These are phyloP conservation scores for Chunga burmeisteri DNA, from an alignment of 2,113 vertebrate genomes.

Conservation along the genomic window DNA sequence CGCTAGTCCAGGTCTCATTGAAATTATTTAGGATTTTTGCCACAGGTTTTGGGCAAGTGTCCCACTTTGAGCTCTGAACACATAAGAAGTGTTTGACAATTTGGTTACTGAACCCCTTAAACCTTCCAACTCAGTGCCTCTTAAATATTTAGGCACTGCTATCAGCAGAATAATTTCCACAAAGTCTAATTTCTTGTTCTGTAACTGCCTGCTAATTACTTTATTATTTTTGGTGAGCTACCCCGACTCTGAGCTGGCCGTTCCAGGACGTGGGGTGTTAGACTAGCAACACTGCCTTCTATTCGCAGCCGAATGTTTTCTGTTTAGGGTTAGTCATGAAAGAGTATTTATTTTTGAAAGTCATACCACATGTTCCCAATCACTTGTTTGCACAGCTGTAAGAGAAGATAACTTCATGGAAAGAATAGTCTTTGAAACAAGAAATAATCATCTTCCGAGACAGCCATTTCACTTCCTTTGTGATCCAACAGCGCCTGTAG, in stretches of 20 bases:
- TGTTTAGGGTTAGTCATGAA: not conserved
- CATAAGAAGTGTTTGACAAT: not conserved
- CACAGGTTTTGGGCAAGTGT: not conserved
- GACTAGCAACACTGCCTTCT: not conserved
- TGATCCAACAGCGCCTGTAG: not conserved
- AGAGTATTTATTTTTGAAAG: conserved; percentile 45
- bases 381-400: conserved; percentile 63
- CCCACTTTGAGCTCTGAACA: not conserved
- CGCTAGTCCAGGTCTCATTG: not conserved
- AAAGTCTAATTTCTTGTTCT: not conserved
- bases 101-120: not conserved
- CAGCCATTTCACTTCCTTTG: not conserved
- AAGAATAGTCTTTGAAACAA: conserved; percentile 14
- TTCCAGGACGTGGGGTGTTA: not conserved
- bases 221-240: conserved; percentile 3
- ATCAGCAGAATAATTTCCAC: not conserved
- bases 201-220: not conserved
- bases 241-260: not conserved
- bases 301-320: not conserved
- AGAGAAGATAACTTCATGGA: not conserved
- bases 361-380: conserved; percentile 16
- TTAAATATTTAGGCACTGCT: not conserved
- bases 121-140: not conserved
- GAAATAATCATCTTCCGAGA: conserved; percentile 15
- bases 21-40: conserved; percentile 4